A percentile compares a stretch with the other conserved stretches of the same genome.
phyloP scores from a whole-genome alignment of 2,797 vertebrate species.

The Tamandua tetradactyla region DNA sequence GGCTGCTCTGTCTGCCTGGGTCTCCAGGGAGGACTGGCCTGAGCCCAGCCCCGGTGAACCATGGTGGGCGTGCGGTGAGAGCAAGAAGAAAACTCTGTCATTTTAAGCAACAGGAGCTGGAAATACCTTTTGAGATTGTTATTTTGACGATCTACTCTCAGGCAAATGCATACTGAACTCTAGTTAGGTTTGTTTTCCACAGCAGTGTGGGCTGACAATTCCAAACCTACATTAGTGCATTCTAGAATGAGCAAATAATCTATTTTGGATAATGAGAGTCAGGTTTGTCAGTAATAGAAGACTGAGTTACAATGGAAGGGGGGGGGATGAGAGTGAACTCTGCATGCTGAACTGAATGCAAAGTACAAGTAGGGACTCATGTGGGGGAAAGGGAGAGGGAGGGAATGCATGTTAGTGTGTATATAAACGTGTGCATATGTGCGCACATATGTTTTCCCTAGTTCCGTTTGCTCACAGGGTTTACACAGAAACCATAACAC shows the following conservation, averaged over 20 bases:
- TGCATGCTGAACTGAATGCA: rapidly evolving
- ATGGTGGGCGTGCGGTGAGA: rapidly evolving
- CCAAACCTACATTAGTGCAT: background rate
- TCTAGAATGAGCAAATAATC: background rate
- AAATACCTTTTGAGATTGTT: background rate
- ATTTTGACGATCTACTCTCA: background rate
- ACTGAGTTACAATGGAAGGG: background rate
- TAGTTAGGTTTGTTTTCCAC: background rate
- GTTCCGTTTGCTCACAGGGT: background rate
- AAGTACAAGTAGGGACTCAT: background rate
- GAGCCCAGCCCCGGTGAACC: background rate
- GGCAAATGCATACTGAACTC: background rate
- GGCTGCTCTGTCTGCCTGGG: background rate
- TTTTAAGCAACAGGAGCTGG: background rate
- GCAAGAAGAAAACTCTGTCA: background rate
- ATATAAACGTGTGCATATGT: background rate
- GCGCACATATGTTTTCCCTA: background rate
- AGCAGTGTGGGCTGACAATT: background rate
- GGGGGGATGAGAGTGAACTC: too few relatives aligned
- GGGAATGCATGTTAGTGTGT: too few relatives aligned
- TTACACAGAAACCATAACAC: background rate
- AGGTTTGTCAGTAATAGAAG: background rate
- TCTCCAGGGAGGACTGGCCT: background rate
- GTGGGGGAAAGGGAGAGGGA: rapidly evolving
- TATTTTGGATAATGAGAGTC: background rate